Evolutionary conservation across 2,888 invertebrate genomes (phyloP).

Genomic region (Parapristionchus giblindavisi): DNA sequence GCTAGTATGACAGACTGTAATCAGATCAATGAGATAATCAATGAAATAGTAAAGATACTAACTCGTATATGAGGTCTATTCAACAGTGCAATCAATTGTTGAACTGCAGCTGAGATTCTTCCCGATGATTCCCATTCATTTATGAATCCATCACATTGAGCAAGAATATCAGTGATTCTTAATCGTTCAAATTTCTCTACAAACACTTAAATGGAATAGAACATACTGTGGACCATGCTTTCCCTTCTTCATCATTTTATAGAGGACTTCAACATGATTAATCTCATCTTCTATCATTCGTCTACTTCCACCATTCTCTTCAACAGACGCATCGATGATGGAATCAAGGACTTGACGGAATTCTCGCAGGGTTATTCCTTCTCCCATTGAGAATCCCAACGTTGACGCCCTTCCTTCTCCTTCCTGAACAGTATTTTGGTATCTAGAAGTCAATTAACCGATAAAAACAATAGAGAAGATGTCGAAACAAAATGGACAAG

Average conservation of each 20-base stretch:
- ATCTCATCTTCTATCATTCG: constrained; percentile 35
- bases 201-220: neutral
- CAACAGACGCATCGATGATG: constrained; percentile 24
- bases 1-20: constrained; percentile 50
- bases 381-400: too few species aligned
- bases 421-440: too few species aligned
- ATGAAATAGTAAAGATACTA: neutral
- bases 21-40: neutral
- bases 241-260: constrained; percentile 27
- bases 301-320: constrained; percentile 30
- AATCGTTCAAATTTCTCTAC: too few species aligned
- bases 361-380: constrained; percentile 10
- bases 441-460: too few species aligned
- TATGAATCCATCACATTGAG: constrained; percentile 50
- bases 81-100: constrained; percentile 49
- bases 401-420: too few species aligned
- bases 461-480: too few species aligned
- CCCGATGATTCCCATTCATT: constrained; percentile 48
- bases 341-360: constrained; percentile 34
- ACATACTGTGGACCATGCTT: constrained; percentile 22
- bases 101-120: constrained; percentile 47
- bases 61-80: constrained; percentile 49
- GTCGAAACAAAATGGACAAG: too few species aligned
- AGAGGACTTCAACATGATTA: constrained; percentile 22
- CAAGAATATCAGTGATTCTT: constrained; percentile 42